Conservation (phyloP, 2,888 invertebrate genomes). For the Ormyrus rosae region DNA sequence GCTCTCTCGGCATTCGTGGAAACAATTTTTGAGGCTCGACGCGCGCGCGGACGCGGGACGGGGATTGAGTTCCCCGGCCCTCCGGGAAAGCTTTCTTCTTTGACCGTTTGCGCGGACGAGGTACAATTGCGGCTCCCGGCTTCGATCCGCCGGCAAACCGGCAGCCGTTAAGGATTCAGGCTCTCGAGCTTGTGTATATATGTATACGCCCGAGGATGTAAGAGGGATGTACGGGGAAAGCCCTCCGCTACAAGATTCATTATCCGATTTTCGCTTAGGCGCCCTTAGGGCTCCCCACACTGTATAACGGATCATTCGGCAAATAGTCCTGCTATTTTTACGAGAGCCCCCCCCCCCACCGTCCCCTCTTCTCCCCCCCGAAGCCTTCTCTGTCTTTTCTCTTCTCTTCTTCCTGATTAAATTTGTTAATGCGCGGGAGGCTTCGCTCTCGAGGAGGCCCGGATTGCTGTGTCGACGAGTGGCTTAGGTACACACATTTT, state of each 20-base stretch:
- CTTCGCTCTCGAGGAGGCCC: no score
- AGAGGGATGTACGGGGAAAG: no score
- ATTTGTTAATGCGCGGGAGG: constrained; percentile 15
- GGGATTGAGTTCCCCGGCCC: constrained; percentile 42
- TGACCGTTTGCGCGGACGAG: no score
- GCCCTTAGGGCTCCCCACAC: neutral
- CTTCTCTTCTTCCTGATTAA: constrained; percentile 31
- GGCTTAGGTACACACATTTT: no score
- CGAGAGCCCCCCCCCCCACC: neutral
- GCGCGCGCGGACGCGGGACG: neutral
- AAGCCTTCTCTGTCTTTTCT: no score
- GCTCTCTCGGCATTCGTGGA: neutral
- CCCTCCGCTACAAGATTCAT: constrained; percentile 37
- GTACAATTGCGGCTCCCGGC: no score
- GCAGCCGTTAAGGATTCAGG: no score
- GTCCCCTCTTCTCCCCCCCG: no score
- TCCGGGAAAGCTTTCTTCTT: neutral
- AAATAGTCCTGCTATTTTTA: constrained; percentile 42
- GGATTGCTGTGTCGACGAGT: no score
- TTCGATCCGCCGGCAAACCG: no score
- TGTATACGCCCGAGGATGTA: no score
- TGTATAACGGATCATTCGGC: constrained; percentile 12
- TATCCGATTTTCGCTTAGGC: constrained; percentile 39
- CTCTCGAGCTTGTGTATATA: no score
- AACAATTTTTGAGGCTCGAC: constrained; percentile 17